phyloP scores from a whole-genome alignment of 2,113 vertebrate genomes.

The Proteles cristata region DNA sequence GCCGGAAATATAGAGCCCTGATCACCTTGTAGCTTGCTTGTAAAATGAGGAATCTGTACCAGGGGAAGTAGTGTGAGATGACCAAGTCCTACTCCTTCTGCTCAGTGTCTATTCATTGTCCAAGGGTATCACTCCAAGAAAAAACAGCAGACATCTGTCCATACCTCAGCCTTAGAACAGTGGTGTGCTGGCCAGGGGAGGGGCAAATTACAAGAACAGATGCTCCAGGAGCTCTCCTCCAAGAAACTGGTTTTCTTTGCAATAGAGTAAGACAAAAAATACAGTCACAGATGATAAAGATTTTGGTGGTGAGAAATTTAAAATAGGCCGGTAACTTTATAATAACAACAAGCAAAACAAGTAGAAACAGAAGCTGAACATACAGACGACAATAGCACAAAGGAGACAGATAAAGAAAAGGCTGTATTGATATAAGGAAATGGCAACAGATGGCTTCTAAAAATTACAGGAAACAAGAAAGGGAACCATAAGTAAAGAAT shows the following conservation, averaged over 20 bases:
- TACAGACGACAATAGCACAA: not conserved
- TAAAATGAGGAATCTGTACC: not conserved
- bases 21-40: accelerated
- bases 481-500: not conserved
- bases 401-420: not conserved
- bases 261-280: not conserved
- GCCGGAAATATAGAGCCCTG: not conserved
- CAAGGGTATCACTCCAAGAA: not conserved
- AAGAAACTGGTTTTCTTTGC: not conserved
- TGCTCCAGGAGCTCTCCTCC: accelerated
- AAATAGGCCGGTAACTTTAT: not conserved
- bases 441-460: not conserved
- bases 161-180: not conserved
- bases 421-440: not conserved
- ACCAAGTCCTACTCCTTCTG: not conserved
- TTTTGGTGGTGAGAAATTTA: not conserved
- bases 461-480: not conserved
- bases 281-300: too few species aligned
- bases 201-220: not conserved
- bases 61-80: not conserved
- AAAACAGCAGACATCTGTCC: not conserved
- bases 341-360: not conserved
- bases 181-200: not conserved
- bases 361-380: not conserved
- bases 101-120: not conserved